Evolutionary conservation across 2,797 vertebrate species (phyloP).

Genomic region (Peromyscus attwateri): DNA sequence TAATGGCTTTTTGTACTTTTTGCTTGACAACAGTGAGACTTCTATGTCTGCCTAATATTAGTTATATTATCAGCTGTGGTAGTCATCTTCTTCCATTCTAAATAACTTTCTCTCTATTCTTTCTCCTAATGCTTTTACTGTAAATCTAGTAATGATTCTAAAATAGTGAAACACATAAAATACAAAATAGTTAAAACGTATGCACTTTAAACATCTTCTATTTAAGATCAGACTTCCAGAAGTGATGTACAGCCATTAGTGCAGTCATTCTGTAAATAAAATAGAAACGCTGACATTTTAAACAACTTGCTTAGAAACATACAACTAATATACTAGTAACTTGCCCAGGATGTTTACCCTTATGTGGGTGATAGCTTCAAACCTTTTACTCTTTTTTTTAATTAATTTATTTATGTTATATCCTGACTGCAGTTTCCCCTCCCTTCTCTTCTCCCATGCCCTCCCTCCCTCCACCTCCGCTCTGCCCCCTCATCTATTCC

Average conservation of each 20-base stretch:
- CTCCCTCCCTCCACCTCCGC: not conserved
- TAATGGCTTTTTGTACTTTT: not conserved
- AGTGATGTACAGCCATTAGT: not conserved
- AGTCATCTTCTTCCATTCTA: not conserved
- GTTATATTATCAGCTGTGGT: not conserved
- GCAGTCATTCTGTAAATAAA: not conserved
- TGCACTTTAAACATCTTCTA: not conserved
- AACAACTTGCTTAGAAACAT: slow-evolving; percentile 1
- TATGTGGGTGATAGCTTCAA: not conserved
- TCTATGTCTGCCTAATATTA: not conserved
- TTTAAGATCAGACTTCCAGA: slow-evolving; percentile 38
- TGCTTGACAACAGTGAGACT: not conserved
- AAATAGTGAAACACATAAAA: slow-evolving; percentile 38
- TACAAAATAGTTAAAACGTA: not conserved
- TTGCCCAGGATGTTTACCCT: not conserved
- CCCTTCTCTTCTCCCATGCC: not conserved
- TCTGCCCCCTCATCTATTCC: not conserved
- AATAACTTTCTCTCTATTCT: not conserved
- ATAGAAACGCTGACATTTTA: slow-evolving; percentile 20
- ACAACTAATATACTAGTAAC: not conserved
- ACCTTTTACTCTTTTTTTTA: not conserved
- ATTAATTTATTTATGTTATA: not conserved
- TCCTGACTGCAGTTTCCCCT: not conserved
- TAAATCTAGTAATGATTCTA: slow-evolving; percentile 20
- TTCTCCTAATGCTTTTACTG: not conserved